Evolutionary conservation across 2,888 invertebrate genomes (phyloP), one percentile per base, ranked within the genome.

Genomic region (Nemurella pictetii): DNA sequence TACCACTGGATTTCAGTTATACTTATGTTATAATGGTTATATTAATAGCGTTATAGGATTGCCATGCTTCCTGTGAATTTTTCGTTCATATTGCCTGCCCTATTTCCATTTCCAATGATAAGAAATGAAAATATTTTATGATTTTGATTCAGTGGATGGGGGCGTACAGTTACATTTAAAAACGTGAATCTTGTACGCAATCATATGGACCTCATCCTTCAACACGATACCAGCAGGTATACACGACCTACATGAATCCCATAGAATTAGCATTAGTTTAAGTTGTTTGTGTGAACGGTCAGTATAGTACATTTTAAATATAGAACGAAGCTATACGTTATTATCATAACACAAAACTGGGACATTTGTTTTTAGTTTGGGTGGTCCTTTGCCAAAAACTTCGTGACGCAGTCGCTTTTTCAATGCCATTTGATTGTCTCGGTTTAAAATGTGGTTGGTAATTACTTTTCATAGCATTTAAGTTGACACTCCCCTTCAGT

Each of bases 321-420:
- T 78, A 78, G 78, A 78, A 29, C 30, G 75, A 28, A 75, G 75
- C 27, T 75, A 75, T 78, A 30, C 28, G 78, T 78, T 78, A 78
- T 78, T 55, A 55, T 55, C 55, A 55, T 55, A 30, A 82, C n/a
- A 55, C 27, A 55, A 82, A 72, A 82, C 72, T 82, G 55, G 82
- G 82, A 20, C 82, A 82, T 72, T 82, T 72, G 81, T 78, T 82
- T 82, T 55, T 82, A 82, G 82, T 36, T 82, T 82, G 55, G 36
- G 72, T 28, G 82, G 28, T 82, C 26, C 82, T 28, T 20, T 55
- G 82, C 82, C 82, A 82, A 82, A 55, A 82, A 78, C 55, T n/a
- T 20, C 28, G 28, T 30, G 75, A 29, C 28, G 78, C n/a, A n/a
- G 78, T 78, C 28, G 78, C n/a, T 30, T 78, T n/a, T 78, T 78